phyloP scores from a whole-genome alignment of 2,797 vertebrate species.

The Hafferia zeledoni region DNA sequence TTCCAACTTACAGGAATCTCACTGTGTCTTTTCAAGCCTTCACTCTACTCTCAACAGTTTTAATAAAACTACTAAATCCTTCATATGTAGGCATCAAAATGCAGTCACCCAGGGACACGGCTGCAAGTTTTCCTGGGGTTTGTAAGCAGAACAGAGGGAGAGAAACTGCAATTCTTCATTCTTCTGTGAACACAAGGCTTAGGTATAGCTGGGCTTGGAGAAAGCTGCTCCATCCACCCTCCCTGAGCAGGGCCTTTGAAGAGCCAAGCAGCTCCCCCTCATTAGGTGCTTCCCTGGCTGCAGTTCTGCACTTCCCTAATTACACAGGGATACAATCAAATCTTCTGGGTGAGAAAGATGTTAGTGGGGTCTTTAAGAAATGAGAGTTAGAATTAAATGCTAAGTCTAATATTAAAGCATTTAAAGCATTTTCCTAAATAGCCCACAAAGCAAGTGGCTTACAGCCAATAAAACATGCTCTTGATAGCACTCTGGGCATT shows the following conservation, averaged over 20 bases:
- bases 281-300: background rate
- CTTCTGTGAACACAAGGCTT: background rate
- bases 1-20: background rate
- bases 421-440: background rate
- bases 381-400: background rate
- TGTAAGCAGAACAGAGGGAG: background rate
- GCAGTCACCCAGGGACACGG: background rate
- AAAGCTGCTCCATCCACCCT: background rate
- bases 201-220: background rate
- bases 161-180: background rate
- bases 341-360: background rate
- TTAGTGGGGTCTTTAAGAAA: background rate
- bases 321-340: background rate
- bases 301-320: background rate
- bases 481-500: background rate
- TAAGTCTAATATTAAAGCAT: background rate
- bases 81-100: background rate
- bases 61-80: background rate
- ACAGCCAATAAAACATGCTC: background rate
- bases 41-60: background rate
- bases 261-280: background rate
- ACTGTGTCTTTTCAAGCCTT: background rate
- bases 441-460: background rate
- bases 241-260: background rate
- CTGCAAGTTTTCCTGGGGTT: background rate